Percentiles rank a stretch among this genome's conserved stretches.
These are phyloP conservation scores for Parasteatoda tepidariorum DNA, from an alignment of 1,140 invertebrate genomes.

Conservation along the genomic window DNA sequence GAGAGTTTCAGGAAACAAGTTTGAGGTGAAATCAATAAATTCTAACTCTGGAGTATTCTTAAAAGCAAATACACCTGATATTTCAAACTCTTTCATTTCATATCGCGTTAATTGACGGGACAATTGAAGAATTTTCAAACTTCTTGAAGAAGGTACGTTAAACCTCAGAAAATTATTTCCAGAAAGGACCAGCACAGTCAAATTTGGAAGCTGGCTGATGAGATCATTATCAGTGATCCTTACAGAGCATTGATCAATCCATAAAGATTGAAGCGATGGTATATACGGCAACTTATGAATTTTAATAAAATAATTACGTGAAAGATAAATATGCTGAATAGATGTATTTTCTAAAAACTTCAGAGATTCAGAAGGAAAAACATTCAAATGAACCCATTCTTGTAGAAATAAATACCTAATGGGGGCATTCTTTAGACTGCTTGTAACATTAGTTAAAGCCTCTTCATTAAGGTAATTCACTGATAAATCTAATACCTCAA, in stretches of 20 bases:
- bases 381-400: not conserved
- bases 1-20: not conserved
- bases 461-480: conserved; percentile 10
- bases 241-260: not conserved
- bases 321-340: not conserved
- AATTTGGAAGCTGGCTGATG: conserved; percentile 10
- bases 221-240: not conserved
- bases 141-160: not conserved
- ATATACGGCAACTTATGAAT: conserved; percentile 5
- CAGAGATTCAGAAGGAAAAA: conserved; percentile 4
- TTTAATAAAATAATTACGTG: not conserved
- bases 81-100: not conserved
- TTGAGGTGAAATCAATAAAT: not conserved
- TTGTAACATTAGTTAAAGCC: conserved; percentile 26
- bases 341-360: conserved; percentile 10
- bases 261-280: conserved; percentile 2
- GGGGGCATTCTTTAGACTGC: not conserved
- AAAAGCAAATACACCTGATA: not conserved
- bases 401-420: not conserved
- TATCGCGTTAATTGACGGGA: not conserved
- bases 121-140: not conserved
- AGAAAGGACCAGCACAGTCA: not conserved
- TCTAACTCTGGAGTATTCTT: not conserved
- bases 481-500: conserved; percentile 8
- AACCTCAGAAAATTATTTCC: not conserved